Evolutionary conservation across 2,888 invertebrate genomes (phyloP), one percentile per base, ranked within the genome.

Genomic region (Acanthosepion lycidas): DNA sequence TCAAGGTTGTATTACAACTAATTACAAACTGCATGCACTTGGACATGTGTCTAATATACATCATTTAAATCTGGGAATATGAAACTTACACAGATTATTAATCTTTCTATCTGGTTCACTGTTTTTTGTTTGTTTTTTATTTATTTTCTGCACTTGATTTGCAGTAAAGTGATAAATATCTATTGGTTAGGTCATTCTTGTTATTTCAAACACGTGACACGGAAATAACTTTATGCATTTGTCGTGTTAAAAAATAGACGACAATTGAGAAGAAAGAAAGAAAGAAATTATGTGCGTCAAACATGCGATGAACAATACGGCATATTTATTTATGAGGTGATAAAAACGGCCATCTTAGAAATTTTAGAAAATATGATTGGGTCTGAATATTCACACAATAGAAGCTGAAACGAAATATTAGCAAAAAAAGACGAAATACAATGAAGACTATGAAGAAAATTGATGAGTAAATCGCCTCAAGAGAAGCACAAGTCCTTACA

Each of bases 401-500:
- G 78, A 78, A 78, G n/a, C n/a, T 15, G n/a, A n/a, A n/a, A 78
- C n/a, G n/a, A 33, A 78, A 78, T n/a, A 33, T 33, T n/a, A 33
- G n/a, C 78, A 78, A n/a, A n/a, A 78, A 78, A 78, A 5, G 33
- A n/a, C n/a, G 15, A 15, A 78, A 78, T 78, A 33, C n/a, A 23
- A n/a, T 33, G n/a, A 78, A 78, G 33, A 9, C n/a, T 33, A 78
- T 33, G 33, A 78, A 15, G 78, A 9, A 78, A 33, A 78, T 78
- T 78, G 78, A 78, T 78, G 78, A 5, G 78, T 78, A 78, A 78
- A n/a, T 78, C n/a, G 78, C 33, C 78, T n/a, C 78, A 33, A n/a
- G 78, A 78, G 78, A 78, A 78, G 33, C 78, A 78, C n/a, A n/a
- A n/a, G n/a, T n/a, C n/a, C n/a, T 78, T 78, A 78, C 78, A 78